Percentiles rank a stretch among this genome's conserved stretches.
Evolutionary conservation across 2,113 vertebrate genomes (phyloP).

Genomic region (Pithys albifrons): DNA sequence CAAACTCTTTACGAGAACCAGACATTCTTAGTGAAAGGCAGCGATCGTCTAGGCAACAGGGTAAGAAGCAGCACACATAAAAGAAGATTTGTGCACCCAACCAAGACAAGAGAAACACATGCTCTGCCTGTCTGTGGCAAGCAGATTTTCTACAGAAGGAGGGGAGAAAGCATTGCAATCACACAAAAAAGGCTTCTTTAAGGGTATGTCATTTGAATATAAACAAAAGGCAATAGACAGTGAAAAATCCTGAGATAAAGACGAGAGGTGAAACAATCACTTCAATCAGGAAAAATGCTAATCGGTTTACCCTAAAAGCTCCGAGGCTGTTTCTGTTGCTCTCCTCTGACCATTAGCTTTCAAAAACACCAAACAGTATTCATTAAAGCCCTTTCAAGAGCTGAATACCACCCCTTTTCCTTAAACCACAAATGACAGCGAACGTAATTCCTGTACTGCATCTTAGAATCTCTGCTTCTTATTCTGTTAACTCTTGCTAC

Average conservation of each 20-base stretch:
- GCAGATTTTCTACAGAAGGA: conserved; percentile 64
- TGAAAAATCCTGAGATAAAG: conserved; percentile 45
- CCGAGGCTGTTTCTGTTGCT: conserved; percentile 62
- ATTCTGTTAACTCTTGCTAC: conserved; percentile 71
- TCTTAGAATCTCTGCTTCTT: conserved; percentile 53
- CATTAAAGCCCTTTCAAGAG: conserved; percentile 77
- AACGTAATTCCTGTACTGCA: conserved; percentile 61
- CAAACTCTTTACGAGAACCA: conserved; percentile 96
- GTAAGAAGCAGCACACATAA: conserved; percentile 76
- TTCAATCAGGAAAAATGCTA: conserved; percentile 68
- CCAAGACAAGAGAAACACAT: conserved; percentile 77
- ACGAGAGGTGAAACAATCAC: conserved; percentile 63
- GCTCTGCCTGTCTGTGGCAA: conserved; percentile 69
- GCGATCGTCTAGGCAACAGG: conserved; percentile 89
- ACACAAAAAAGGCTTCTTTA: conserved; percentile 50
- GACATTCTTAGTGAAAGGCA: conserved; percentile 90
- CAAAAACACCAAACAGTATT: conserved; percentile 73
- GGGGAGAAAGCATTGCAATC: conserved; percentile 56
- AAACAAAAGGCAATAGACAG: conserved; percentile 65
- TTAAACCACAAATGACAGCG: conserved; percentile 75
- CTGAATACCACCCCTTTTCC: conserved; percentile 73
- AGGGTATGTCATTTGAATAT: conserved; percentile 45
- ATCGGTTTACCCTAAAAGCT: conserved; percentile 65
- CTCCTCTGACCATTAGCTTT: conserved; percentile 70
- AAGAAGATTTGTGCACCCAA: conserved; percentile 78